Evolutionary conservation across 2,888 invertebrate species (phyloP), one percentile per base, ranked within the genome.

Genomic region (Maniola hyperantus): DNA sequence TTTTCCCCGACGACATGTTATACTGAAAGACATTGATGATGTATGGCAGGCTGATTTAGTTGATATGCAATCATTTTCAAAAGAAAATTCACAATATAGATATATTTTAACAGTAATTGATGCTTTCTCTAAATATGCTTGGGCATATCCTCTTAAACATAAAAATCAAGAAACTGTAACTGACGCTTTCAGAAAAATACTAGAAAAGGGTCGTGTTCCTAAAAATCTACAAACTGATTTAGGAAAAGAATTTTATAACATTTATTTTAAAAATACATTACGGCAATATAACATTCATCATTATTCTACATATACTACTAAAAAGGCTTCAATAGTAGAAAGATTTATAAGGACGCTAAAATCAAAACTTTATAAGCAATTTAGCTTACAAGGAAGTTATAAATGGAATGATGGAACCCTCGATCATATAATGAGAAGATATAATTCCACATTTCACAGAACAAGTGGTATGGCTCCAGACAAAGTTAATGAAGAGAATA

Each of bases 321-420:
- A 67, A 60, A 71, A 71, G 20, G 67, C 66, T 8, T 64, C 66
- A 13, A 68, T 72, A 10, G 71, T 69, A 1, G 70, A 72, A 65
- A 48, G 72, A 53, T 57, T 72, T 15, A 72, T 71, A 18, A 59
- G 71, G 68, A 72, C 71, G 11, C 33, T 71, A 61, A 70, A 68
- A 51, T 65, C 13, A 64, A 66, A 54, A 60, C 39, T 61, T 39
- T 70, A 54, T 11, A 63, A 69, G 34, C 51, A 44, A 46, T 59
- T 67, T 53, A 34, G 36, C 59, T 59, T 66, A 10, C 48, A 65
- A 15, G 71, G 68, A 0, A 67, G 55, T 59, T 71, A 71, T 39
- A 63, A 60, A 39, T 71, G 68, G 68, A 51, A 55, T 50, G 48
- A 68, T 48, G 51, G 59, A 11, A 55, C 63, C 0, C 60, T 68